Conservation (phyloP, 2,113 vertebrate genomes). For the Sminthopsis crassicaudata region DNA sequence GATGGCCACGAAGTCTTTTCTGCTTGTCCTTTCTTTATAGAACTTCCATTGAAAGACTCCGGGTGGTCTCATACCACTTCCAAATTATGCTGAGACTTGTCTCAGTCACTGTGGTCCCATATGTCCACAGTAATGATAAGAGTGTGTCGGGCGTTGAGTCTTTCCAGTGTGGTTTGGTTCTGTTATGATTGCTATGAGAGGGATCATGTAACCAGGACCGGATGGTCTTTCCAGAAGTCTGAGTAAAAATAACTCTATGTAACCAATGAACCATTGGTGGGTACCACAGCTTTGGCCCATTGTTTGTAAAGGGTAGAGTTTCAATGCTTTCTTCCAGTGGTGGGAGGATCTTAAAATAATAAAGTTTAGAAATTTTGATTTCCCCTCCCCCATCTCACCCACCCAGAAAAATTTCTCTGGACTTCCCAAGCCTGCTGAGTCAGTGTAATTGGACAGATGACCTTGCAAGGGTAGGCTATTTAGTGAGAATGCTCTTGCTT, state of each 20-base stretch:
- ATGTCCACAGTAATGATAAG: background rate
- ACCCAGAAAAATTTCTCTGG: slow-evolving; percentile 47
- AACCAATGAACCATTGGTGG: slow-evolving; percentile 24
- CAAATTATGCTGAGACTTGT: background rate
- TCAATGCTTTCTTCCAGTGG: slow-evolving; percentile 70
- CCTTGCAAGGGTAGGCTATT: slow-evolving; percentile 18
- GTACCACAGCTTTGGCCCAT: slow-evolving; percentile 28
- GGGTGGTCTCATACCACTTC: background rate
- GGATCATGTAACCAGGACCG: slow-evolving; percentile 65
- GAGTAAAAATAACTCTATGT: slow-evolving; percentile 73
- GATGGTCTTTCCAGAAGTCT: slow-evolving; percentile 68
- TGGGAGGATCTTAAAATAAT: slow-evolving; percentile 75
- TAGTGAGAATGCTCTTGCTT: background rate
- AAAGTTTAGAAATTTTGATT: slow-evolving; percentile 66
- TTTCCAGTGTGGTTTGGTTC: slow-evolving; percentile 54
- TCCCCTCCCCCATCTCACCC: background rate
- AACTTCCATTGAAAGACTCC: background rate
- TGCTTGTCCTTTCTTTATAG: background rate
- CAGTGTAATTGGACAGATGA: slow-evolving; percentile 38
- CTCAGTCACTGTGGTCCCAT: background rate
- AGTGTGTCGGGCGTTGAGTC: slow-evolving; percentile 7
- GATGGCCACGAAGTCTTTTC: background rate
- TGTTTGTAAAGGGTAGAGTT: slow-evolving; percentile 72
- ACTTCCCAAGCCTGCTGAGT: slow-evolving; percentile 68
- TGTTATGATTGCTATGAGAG: slow-evolving; percentile 55